phyloP scores from a whole-genome alignment of 2,797 vertebrate species.

The Botia almorhae region DNA sequence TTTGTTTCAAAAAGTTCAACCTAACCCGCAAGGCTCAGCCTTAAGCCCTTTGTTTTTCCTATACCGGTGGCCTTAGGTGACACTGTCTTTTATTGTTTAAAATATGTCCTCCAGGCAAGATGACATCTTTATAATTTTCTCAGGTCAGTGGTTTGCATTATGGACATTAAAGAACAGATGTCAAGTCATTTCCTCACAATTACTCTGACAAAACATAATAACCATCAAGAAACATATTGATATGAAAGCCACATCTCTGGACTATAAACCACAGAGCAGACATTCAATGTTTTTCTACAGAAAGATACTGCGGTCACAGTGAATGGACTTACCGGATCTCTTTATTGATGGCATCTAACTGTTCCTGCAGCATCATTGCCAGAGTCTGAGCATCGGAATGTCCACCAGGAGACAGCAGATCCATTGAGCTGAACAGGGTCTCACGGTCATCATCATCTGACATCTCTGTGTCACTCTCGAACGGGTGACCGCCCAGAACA shows the following conservation, averaged over 20 bases:
- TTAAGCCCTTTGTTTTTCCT: neutral
- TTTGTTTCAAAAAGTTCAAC: neutral
- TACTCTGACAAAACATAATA: neutral
- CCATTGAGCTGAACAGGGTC: constrained; percentile 98
- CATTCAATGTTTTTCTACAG: constrained; percentile 54
- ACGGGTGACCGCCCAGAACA: constrained; percentile 88
- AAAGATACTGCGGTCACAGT: neutral
- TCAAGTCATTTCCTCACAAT: neutral
- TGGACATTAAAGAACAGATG: neutral
- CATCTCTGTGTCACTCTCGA: constrained; percentile 98
- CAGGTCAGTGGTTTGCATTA: neutral
- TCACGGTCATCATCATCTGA: constrained; percentile 97
- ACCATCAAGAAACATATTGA: neutral
- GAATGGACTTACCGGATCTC: constrained; percentile 88
- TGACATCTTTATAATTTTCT: neutral
- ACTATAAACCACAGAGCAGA: neutral
- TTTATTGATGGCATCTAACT: constrained; percentile 98
- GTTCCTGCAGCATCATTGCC: constrained; percentile 99
- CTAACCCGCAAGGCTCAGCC: neutral
- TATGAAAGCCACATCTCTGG: neutral
- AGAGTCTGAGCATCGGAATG: constrained; percentile 97
- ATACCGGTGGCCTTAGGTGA: too few species aligned
- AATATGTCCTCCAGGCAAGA: neutral
- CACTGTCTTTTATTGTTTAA: neutral
- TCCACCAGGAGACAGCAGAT: constrained; percentile 93